These are phyloP conservation scores for Thaleichthys pacificus DNA, from an alignment of 2,797 vertebrate species.

Conservation along the genomic window DNA sequence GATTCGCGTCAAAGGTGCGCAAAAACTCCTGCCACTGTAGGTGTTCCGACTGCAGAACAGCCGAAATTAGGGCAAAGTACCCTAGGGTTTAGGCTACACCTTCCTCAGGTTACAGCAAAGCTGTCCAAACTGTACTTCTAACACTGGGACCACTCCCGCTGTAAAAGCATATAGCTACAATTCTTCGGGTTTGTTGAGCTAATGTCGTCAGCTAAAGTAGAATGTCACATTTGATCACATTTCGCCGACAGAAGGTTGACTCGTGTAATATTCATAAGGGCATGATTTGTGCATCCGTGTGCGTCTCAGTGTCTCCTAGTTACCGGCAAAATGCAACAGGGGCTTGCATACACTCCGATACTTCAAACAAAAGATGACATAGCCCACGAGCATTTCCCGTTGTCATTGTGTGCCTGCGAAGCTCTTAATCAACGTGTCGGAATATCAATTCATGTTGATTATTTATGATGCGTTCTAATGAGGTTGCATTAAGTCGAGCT, in stretches of 20 bases:
- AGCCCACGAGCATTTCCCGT: slow-evolving; percentile 50
- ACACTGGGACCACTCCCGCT: background rate
- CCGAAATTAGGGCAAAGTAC: slow-evolving; percentile 51
- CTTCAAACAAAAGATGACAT: slow-evolving; percentile 16
- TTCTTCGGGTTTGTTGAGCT: slow-evolving; percentile 35
- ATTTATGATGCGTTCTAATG: slow-evolving; percentile 61
- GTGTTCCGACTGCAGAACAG: slow-evolving; percentile 46
- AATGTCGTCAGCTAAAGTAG: slow-evolving; percentile 14
- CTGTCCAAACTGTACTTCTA: background rate
- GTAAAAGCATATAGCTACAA: background rate
- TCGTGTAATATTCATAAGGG: slow-evolving; percentile 52
- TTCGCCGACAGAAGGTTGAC: slow-evolving; percentile 49
- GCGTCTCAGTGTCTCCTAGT: slow-evolving; percentile 28
- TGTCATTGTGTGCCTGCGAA: slow-evolving; percentile 47
- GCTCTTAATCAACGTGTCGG: slow-evolving; percentile 52
- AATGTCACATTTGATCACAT: slow-evolving; percentile 36
- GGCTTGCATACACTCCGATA: background rate
- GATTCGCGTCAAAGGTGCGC: slow-evolving; percentile 21
- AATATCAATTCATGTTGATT: slow-evolving; percentile 63
- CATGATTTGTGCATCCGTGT: slow-evolving; percentile 51
- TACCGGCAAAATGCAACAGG: slow-evolving; percentile 31
- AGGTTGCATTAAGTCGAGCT: slow-evolving; percentile 51
- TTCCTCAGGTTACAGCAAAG: slow-evolving; percentile 32
- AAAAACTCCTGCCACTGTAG: slow-evolving; percentile 41
- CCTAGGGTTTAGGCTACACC: slow-evolving; percentile 30